Base-by-base conservation (phyloP, 2,888 invertebrate species). In the Metalampra italica region DNA sequence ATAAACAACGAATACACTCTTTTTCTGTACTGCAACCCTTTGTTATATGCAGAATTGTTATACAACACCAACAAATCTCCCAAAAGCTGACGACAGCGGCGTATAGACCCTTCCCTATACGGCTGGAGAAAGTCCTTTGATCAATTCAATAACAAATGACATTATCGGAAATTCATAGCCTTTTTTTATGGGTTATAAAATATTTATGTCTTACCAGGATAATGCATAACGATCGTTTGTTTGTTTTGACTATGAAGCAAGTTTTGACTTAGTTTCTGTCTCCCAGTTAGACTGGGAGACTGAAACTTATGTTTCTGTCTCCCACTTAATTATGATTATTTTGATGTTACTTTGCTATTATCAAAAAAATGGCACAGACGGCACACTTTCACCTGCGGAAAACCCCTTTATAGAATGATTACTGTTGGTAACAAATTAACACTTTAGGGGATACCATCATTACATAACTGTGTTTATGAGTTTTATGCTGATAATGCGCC, bases 41-140 rank as follows among this genome's bases (percentile, higher is more conserved):
- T 32, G 32, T 32, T 7, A 8, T 32, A 36, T 9, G 14, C 72
- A 75, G 66, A 71, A 37, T 59, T 64, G 62, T 74, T 74, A 75
- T 75, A 68, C 67, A 72, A 78, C 76, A 76, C 68, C 66, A 67
- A 62, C 64, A 71, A 77, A 72, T 72, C 74, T 69, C 61, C 60
- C 62, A 56, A 51, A 56, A 57, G 61, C 60, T 62, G 55, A 57
- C 56, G 55, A 52, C 52, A 55, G 53, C 45, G 49, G 52, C 59
- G 60, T 32, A 32, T 1, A 61, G 54, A 62, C 57, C 53, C 54
- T 56, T 63, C 62, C 57, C 59, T 22, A 22, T 22, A 22, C 22
- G 68, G 72, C 11, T 34, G 3, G 8, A 22, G 5, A 22, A 32
- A 70, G 55, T 56, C 59, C 57, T 63, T 55, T 62, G 64, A 71